A percentile compares a stretch with the other conserved stretches of the same genome.
Conservation (phyloP, 1,140 invertebrate species). For the Zaprionus nigranus region DNA sequence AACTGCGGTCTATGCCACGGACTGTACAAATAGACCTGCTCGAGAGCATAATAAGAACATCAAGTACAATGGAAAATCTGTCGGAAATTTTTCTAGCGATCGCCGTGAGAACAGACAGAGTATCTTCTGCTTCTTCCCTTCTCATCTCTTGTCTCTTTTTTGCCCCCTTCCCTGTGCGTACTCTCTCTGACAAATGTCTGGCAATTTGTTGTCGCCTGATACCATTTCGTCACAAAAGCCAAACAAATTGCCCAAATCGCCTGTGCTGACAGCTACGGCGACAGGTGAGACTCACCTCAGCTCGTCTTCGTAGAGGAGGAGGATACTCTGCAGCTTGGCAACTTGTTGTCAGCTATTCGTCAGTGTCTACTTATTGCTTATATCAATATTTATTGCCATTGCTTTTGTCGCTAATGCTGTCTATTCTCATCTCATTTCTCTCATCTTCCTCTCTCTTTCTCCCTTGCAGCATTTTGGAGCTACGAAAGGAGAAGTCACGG, state of each 20-base stretch:
- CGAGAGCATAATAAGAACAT: slow-evolving; percentile 52
- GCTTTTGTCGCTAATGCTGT: slow-evolving; percentile 21
- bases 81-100: slow-evolving; percentile 63
- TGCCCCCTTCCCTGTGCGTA: background rate
- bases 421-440: slow-evolving; percentile 1
- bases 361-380: slow-evolving; percentile 72
- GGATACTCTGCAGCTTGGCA: slow-evolving; percentile 20
- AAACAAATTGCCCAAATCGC: slow-evolving; percentile 67
- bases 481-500: slow-evolving; percentile 98
- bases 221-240: slow-evolving; percentile 71
- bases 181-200: slow-evolving; percentile 67
- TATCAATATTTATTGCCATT: slow-evolving; percentile 54
- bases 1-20: slow-evolving; percentile 6
- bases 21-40: slow-evolving; percentile 20
- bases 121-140: background rate
- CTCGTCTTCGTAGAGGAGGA: background rate
- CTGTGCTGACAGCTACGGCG: slow-evolving; percentile 53
- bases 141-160: slow-evolving; percentile 8
- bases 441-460: background rate
- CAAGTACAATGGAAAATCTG: slow-evolving; percentile 56
- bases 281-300: slow-evolving; percentile 38
- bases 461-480: slow-evolving; percentile 95
- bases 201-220: slow-evolving; percentile 73
- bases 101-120: slow-evolving; percentile 40
- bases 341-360: slow-evolving; percentile 40